phyloP scores from a whole-genome alignment of 2,888 invertebrate genomes.

The Cremastobaeus sp. region DNA sequence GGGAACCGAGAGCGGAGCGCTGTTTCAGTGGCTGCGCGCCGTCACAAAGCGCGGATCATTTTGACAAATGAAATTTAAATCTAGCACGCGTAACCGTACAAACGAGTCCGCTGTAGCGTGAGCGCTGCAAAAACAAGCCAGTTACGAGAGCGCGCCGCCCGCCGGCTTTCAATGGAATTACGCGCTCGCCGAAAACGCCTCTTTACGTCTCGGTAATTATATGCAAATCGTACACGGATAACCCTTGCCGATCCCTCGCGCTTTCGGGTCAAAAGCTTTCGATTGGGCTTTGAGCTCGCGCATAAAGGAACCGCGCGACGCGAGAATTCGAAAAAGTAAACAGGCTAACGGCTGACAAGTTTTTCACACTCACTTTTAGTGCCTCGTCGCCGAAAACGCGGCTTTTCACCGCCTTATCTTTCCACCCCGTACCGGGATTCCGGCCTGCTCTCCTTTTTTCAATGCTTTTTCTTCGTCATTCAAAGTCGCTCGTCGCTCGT shows the following conservation, averaged over 20 bases:
- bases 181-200: not conserved
- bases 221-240: conserved; percentile 28
- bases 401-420: not conserved
- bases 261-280: no score
- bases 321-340: not conserved
- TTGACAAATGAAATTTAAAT: conserved; percentile 49
- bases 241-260: no score
- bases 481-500: not conserved
- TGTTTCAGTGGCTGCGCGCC: conserved; percentile 22
- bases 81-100: conserved; percentile 19
- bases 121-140: conserved; percentile 26
- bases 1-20: conserved; percentile 10
- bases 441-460: not conserved
- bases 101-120: conserved; percentile 6
- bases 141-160: conserved; percentile 10
- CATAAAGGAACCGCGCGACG: not conserved
- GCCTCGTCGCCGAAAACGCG: conserved; percentile 12
- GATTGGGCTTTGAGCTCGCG: no score
- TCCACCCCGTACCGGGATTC: not conserved
- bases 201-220: conserved; percentile 22
- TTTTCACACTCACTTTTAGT: conserved; percentile 35
- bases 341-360: conserved; percentile 31
- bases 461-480: conserved; percentile 3
- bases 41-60: conserved; percentile 28
- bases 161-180: conserved; percentile 35